Base-by-base conservation (phyloP, 1,140 invertebrate species). In the Andrena cerasifolii region DNA sequence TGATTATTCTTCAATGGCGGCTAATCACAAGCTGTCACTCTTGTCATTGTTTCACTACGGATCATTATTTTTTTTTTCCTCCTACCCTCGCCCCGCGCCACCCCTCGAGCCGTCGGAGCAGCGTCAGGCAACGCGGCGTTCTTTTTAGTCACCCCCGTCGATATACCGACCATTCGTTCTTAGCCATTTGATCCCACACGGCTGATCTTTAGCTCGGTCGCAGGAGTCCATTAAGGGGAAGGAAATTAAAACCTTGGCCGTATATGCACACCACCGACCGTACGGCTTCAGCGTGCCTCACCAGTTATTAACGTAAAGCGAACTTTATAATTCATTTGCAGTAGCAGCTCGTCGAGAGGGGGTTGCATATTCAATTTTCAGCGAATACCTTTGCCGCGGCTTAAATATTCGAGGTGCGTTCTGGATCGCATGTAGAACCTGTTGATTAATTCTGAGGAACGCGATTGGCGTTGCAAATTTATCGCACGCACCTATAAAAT, bases 1-100 rank as follows among this genome's bases (percentile, higher is more conserved):
- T 87, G 88, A 90, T 90, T 89, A 90, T 91, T 89, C 90, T 91
- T 90, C 88, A 87, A 79, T 85, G 84, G 77, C 78, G 86, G 58
- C 78, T 90, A 91, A 91, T 90, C 88, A 89, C 87, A 82, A 83
- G 84, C 87, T 86, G 88, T 88, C 86, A 72, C 61, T 85, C 80
- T 82, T 85, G 79, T 90, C 87, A 89, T 90, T 90, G 88, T 89
- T 88, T 90, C 87, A 85, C 84, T 86, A 74, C 72, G 78, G 75
- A 85, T 86, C 75, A 78, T 89, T 90, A 88, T 85, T 86, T 81
- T 84, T 82, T 78, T 84, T 75, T 82, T 68, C 62, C 28, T 58
- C 73, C 58, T 51, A 21, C 70, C 62, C 16, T 51, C 54, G 59
- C 65, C n/a, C 53, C 54, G 40, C 58, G n/a, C 31, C 49, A n/a